Conservation (phyloP, 2,797 vertebrate species). For the Micropoecilia bifurca region DNA sequence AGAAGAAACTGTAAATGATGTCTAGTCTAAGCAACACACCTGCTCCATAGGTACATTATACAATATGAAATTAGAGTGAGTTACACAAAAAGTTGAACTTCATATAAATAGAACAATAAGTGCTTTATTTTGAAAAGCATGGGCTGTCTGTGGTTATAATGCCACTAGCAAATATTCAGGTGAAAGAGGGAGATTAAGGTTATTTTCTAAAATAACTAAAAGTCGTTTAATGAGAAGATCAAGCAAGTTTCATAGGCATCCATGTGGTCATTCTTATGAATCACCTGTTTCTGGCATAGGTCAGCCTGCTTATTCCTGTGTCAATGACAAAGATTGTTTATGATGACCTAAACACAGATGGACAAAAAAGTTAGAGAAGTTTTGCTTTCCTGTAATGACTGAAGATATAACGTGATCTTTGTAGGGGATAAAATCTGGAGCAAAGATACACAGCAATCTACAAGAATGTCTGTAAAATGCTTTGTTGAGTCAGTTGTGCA, state of each 20-base stretch:
- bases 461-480: slow-evolving; percentile 44
- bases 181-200: neutral
- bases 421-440: slow-evolving; percentile 45
- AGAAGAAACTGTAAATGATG: neutral
- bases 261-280: neutral
- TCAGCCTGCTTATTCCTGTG: neutral
- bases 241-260: neutral
- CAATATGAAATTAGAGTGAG: neutral
- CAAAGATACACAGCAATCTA: slow-evolving; percentile 23
- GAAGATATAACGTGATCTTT: slow-evolving; percentile 37
- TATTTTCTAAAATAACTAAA: neutral
- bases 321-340: neutral
- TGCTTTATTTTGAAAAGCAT: neutral
- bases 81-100: neutral
- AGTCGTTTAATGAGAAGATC: neutral
- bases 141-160: neutral
- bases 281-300: neutral
- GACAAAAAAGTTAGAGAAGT: slow-evolving; percentile 31
- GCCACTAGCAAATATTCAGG: neutral
- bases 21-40: neutral
- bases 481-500: slow-evolving; percentile 32
- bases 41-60: neutral
- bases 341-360: neutral
- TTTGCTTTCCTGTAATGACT: slow-evolving; percentile 46
- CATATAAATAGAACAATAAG: neutral